Evolutionary conservation across 1,140 invertebrate species (phyloP), one percentile per base, ranked within the genome.

Genomic region (Oryzaephilus surinamensis): DNA sequence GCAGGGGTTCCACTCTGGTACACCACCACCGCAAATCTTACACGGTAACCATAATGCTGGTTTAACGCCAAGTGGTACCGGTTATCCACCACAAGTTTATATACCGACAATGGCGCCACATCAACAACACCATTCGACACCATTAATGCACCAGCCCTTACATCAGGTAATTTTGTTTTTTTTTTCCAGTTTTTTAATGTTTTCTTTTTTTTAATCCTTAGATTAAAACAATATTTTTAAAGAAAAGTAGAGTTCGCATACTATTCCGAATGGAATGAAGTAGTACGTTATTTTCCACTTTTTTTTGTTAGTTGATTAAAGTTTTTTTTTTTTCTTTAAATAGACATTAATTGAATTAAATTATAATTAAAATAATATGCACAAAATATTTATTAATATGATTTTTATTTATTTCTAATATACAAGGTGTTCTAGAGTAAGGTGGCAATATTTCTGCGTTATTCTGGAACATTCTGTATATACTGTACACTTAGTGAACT

Each of bases 1-100:
- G 65, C 80, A 83, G 60, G 79, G 77, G 53, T 86, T 85, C 65
- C 83, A 85, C 61, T 82, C 81, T 30, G 81, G 78, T 34, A 87
- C 84, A 21, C 84, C 84, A 15, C 84, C 83, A 17, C 83, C 84
- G 19, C 87, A 85, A 60, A 77, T 76, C 39, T 61, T 86, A 48
- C 70, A 77, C 18, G 77, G 78, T 24, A 81, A 71, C 44, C 81
- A 83, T 54, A 80, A 72, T 47, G 77, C 79, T 33, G 78, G 77
- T 17, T 69, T 82, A 47, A 74, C 72, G 7, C 79, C 79, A 10
- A 73, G 73, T 48, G 76, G 73, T 42, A 74, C 75, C 2, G 73
- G 71, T 24, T 74, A 71, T 48, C 55, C 65, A 18, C 74, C 75
- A 2, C 76, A 75, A 46, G 69, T 82, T 56, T 87, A 79, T 63